phyloP scores from a whole-genome alignment of 2,797 vertebrate species.

The Coregonus suidteri region DNA sequence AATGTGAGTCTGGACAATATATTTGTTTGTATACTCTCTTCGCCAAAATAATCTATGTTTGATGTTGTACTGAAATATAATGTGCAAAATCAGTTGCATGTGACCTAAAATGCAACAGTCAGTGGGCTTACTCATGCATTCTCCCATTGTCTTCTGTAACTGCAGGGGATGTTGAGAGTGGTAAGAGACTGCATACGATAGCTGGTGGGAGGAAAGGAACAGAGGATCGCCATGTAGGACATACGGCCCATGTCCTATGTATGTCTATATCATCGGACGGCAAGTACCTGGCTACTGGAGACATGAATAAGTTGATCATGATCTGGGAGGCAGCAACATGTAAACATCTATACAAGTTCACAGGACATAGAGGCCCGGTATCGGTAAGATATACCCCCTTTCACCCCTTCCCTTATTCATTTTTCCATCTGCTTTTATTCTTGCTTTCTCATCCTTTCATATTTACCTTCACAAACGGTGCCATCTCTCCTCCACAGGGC shows the following conservation, averaged over 20 bases:
- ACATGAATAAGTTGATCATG: conserved; percentile 91
- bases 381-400: conserved; percentile 78
- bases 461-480: not conserved
- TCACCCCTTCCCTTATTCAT: not conserved
- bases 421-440: not conserved
- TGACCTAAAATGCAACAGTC: not conserved
- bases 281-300: conserved; percentile 93
- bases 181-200: conserved; percentile 86
- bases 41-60: not conserved
- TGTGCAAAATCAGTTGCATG: not conserved
- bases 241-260: conserved; percentile 85
- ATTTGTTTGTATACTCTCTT: too few relatives aligned
- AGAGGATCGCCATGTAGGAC: conserved; percentile 81
- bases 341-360: conserved; percentile 87
- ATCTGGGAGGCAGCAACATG: conserved; percentile 91
- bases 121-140: not conserved
- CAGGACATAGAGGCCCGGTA: conserved; percentile 87
- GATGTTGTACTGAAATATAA: not conserved
- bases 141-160: not conserved
- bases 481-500: conserved; percentile 71
- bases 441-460: not conserved
- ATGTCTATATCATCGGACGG: conserved; percentile 93
- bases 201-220: conserved; percentile 84
- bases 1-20: conserved; percentile 80
- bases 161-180: conserved; percentile 88